phyloP scores from a whole-genome alignment of 2,797 vertebrate species.

The Bucorvus abyssinicus region DNA sequence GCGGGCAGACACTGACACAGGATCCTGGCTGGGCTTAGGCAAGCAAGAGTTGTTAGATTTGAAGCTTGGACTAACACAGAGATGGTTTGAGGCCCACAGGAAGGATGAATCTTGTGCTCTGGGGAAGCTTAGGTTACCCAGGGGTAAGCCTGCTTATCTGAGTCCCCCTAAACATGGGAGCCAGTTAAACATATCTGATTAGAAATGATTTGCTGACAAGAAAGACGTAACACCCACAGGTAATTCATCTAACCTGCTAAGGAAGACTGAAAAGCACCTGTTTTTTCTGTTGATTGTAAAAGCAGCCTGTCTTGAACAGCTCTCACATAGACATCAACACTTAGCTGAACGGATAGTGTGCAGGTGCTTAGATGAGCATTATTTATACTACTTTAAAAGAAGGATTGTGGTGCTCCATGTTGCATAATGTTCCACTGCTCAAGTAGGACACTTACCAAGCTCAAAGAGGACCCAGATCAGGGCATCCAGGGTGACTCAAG shows the following conservation, averaged over 20 bases:
- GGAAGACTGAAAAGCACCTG: background rate
- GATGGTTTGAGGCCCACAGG: background rate
- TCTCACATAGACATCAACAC: background rate
- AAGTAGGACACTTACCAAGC: background rate
- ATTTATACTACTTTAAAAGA: background rate
- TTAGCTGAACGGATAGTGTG: background rate
- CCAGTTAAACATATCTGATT: background rate
- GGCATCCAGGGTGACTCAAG: background rate
- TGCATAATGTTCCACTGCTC: background rate
- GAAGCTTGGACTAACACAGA: rapidly evolving
- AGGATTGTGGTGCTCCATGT: background rate
- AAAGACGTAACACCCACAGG: background rate
- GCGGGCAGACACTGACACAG: background rate
- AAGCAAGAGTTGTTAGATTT: background rate
- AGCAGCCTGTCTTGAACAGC: background rate
- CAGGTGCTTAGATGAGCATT: background rate
- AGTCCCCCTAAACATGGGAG: background rate
- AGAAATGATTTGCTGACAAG: background rate
- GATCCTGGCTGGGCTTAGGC: background rate
- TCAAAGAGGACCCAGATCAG: background rate
- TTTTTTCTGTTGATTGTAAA: background rate
- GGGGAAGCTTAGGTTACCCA: background rate
- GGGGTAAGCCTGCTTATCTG: background rate
- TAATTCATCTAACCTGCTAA: background rate
- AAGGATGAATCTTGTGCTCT: background rate